Conservation (phyloP, 1,140 invertebrate genomes). For the Calephelis virginiensis region DNA sequence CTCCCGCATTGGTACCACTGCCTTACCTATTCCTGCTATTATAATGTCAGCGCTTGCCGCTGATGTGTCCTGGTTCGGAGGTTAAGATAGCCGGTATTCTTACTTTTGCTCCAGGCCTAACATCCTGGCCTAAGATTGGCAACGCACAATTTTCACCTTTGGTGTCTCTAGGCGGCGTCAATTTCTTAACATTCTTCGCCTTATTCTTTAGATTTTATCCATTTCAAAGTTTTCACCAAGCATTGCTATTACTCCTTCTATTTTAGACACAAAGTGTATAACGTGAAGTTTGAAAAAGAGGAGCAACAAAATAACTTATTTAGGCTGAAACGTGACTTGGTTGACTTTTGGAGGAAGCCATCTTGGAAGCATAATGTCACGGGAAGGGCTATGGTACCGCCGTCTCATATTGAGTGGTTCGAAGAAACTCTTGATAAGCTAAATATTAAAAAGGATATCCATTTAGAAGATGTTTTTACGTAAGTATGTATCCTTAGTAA, state of each 20-base stretch:
- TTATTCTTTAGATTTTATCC: no score
- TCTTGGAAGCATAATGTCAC: slow-evolving; percentile 34
- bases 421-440: slow-evolving; percentile 43
- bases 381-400: slow-evolving; percentile 51
- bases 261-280: slow-evolving; percentile 56
- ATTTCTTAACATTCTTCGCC: no score
- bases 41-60: no score
- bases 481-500: slow-evolving; percentile 28
- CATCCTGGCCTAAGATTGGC: no score
- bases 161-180: no score
- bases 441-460: slow-evolving; percentile 36
- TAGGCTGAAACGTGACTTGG: slow-evolving; percentile 38
- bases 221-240: background rate
- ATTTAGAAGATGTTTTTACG: slow-evolving; percentile 48
- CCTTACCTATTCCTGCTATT: no score
- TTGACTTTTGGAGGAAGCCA: slow-evolving; percentile 52
- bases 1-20: no score
- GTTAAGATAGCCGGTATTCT: no score
- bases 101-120: no score
- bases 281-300: slow-evolving; percentile 33
- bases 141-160: no score
- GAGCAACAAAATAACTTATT: slow-evolving; percentile 41
- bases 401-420: slow-evolving; percentile 48
- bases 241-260: background rate
- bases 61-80: no score